Evolutionary conservation across 2,113 vertebrate species (phyloP).

Genomic region (Oryzias javanicus): DNA sequence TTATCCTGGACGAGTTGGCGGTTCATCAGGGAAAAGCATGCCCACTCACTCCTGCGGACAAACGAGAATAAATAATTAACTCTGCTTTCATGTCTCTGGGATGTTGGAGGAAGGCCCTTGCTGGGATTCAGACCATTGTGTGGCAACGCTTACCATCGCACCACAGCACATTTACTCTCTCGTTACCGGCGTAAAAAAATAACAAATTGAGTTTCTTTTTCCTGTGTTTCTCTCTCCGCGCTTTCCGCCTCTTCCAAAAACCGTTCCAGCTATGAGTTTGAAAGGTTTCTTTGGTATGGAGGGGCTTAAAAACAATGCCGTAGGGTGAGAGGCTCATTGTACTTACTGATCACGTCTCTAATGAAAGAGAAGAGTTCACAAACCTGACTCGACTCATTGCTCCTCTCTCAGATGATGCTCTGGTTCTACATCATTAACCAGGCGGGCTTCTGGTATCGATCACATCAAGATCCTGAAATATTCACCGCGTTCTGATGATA

Average conservation of each 20-base stretch:
- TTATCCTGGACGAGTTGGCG: too few species aligned
- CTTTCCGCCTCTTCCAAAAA: conserved; percentile 7
- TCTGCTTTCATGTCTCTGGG: too few species aligned
- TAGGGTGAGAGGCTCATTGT: conserved; percentile 54
- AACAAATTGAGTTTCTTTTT: conserved; percentile 13
- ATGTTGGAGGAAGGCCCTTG: too few species aligned
- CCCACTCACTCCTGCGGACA: too few species aligned
- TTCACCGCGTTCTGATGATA: conserved; percentile 59
- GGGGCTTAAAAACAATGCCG: conserved; percentile 51
- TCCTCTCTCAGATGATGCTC: conserved; percentile 42
- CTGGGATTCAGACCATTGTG: too few species aligned
- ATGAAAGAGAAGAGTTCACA: conserved; percentile 62
- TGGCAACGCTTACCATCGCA: too few species aligned
- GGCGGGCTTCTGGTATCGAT: conserved; percentile 69
- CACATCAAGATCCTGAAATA: conserved; percentile 66
- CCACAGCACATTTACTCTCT: too few species aligned
- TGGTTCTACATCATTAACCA: conserved; percentile 71
- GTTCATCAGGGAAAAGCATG: too few species aligned
- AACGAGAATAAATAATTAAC: too few species aligned
- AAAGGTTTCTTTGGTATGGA: conserved; percentile 51
- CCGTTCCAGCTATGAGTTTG: conserved; percentile 28
- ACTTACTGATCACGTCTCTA: conserved; percentile 71
- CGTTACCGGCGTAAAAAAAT: neutral
- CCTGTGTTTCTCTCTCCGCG: neutral
- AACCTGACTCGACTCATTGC: conserved; percentile 41